Evolutionary conservation across 2,113 vertebrate genomes (phyloP).

Genomic region (Perccottus glenii): DNA sequence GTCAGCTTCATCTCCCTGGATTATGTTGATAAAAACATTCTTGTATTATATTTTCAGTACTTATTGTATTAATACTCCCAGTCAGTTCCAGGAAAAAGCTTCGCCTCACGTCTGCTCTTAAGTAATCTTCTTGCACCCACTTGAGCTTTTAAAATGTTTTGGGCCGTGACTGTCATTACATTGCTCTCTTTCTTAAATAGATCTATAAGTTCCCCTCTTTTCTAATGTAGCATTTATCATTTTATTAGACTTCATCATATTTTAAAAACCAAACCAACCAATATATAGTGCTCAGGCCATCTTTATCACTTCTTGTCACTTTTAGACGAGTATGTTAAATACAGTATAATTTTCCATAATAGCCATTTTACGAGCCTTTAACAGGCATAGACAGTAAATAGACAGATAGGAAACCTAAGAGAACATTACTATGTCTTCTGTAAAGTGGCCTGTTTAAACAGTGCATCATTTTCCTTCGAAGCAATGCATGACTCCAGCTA

Average conservation of each 20-base stretch:
- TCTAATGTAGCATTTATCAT: background rate
- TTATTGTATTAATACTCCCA: slow-evolving; percentile 79
- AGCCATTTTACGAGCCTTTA: no score
- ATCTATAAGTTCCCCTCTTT: background rate
- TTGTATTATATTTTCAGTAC: slow-evolving; percentile 80
- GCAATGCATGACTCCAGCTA: slow-evolving; percentile 54
- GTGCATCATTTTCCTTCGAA: slow-evolving; percentile 50
- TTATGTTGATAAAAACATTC: slow-evolving; percentile 83
- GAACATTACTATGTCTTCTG: no score
- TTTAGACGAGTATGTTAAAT: no score
- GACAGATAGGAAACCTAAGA: no score
- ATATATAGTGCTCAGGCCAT: no score
- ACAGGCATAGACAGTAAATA: no score
- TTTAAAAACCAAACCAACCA: no score
- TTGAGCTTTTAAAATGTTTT: slow-evolving; percentile 74
- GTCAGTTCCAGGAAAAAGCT: slow-evolving; percentile 70
- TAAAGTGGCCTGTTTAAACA: background rate
- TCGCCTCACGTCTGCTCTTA: slow-evolving; percentile 59
- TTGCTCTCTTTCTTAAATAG: slow-evolving; percentile 4
- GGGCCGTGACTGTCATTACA: slow-evolving; percentile 50
- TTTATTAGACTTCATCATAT: no score
- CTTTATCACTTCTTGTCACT: no score
- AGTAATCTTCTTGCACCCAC: slow-evolving; percentile 80
- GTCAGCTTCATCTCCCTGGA: slow-evolving; percentile 73
- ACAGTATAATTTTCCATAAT: no score